phyloP scores from a whole-genome alignment of 2,113 vertebrate genomes.

The Ibidorhyncha struthersii region DNA sequence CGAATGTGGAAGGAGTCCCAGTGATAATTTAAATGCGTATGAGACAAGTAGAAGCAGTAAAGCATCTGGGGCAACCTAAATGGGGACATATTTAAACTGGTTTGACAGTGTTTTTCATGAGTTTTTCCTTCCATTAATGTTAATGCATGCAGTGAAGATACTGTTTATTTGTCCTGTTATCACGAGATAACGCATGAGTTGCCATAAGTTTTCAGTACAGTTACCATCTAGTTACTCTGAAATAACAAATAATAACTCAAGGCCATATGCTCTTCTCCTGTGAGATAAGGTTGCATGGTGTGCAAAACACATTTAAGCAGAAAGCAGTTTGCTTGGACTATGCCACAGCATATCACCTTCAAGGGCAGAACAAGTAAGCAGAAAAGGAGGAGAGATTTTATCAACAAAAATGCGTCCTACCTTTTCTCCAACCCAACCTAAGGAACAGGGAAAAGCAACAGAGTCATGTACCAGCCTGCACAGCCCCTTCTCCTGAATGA shows the following conservation, averaged over 20 bases:
- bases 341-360: not conserved
- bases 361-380: not conserved
- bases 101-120: conserved; percentile 11
- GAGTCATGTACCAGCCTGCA: not conserved
- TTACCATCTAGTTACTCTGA: conserved; percentile 8
- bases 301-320: not conserved
- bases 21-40: not conserved
- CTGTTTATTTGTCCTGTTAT: conserved; percentile 23
- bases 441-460: not conserved
- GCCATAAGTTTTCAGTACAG: conserved; percentile 36
- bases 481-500: not conserved
- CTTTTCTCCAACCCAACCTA: not conserved
- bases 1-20: not conserved
- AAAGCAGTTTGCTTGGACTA: not conserved
- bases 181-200: conserved; percentile 14
- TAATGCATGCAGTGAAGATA: not conserved
- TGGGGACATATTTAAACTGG: not conserved
- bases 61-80: conserved; percentile 20
- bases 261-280: not conserved
- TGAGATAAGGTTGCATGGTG: not conserved
- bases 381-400: not conserved
- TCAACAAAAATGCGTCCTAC: not conserved
- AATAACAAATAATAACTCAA: conserved; percentile 7
- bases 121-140: conserved; percentile 33
- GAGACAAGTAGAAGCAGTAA: not conserved